These are phyloP conservation scores for Notothenia coriiceps DNA, from an alignment of 2,113 vertebrate genomes.

Conservation along the genomic window DNA sequence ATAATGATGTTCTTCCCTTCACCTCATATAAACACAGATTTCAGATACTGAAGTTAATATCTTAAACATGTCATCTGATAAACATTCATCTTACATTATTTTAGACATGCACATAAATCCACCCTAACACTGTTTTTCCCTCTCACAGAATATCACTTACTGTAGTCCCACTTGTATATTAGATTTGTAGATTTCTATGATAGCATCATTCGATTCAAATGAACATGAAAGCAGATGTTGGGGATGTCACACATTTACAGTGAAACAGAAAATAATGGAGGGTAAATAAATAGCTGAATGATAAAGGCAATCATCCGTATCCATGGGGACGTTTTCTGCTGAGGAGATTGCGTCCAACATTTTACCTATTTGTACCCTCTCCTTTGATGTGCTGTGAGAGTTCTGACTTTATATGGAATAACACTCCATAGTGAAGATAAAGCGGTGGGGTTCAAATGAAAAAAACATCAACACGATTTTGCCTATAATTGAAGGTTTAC, in stretches of 20 bases:
- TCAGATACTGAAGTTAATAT: not conserved
- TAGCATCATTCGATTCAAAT: constrained; percentile 1
- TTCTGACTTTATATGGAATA: constrained; percentile 11
- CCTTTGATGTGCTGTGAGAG: constrained; percentile 22
- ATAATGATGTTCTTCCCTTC: too few species aligned
- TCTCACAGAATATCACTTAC: not conserved
- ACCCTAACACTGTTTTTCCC: too few species aligned
- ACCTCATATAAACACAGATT: too few species aligned
- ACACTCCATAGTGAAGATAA: not conserved
- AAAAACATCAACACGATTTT: not conserved
- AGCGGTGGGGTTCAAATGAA: not conserved
- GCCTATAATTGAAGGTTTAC: constrained; percentile 1
- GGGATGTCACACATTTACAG: not conserved
- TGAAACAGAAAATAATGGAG: not conserved
- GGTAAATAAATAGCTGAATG: not conserved
- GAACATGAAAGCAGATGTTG: not conserved
- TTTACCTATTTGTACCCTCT: constrained; percentile 24
- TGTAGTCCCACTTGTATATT: not conserved
- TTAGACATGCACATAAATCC: not conserved
- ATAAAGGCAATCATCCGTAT: not conserved
- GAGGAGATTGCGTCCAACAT: not conserved
- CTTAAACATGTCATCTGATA: too few species aligned
- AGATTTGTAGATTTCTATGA: not conserved
- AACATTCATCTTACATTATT: not conserved
- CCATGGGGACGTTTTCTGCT: constrained; percentile 26